These are phyloP conservation scores for Hippocampus comes DNA, from an alignment of 2,113 vertebrate species.

Conservation along the genomic window DNA sequence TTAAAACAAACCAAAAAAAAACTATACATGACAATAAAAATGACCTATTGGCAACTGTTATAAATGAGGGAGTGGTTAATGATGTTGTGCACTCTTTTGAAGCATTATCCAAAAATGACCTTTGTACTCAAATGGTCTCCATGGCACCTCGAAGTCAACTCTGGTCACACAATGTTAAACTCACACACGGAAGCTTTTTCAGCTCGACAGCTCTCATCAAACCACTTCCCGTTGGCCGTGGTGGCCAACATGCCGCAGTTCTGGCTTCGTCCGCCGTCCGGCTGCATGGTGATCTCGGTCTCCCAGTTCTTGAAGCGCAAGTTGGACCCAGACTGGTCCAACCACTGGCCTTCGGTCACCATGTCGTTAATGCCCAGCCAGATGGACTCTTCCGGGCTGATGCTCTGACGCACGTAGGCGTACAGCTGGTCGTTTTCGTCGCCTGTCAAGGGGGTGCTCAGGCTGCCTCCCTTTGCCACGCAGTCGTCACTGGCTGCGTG, in stretches of 20 bases:
- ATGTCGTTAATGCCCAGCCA: slow-evolving; percentile 95
- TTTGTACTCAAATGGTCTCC: not conserved
- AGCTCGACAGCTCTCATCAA: slow-evolving; percentile 83
- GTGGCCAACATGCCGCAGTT: slow-evolving; percentile 84
- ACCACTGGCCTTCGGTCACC: slow-evolving; percentile 79
- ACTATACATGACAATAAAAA: not conserved
- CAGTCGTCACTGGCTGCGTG: slow-evolving; percentile 88
- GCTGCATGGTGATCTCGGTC: slow-evolving; percentile 88
- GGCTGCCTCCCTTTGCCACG: slow-evolving; percentile 84
- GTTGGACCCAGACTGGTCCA: slow-evolving; percentile 76
- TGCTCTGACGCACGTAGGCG: slow-evolving; percentile 79
- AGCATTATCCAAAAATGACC: not conserved
- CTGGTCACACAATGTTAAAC: slow-evolving; percentile 85
- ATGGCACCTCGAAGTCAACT: not conserved
- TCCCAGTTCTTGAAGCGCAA: slow-evolving; percentile 92
- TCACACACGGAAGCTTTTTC: slow-evolving; percentile 88
- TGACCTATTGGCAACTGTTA: not conserved
- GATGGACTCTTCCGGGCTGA: slow-evolving; percentile 75
- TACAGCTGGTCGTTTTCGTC: slow-evolving; percentile 86
- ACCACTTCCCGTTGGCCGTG: slow-evolving; percentile 84
- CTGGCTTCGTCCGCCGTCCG: slow-evolving; percentile 81
- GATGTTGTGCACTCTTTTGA: not conserved
- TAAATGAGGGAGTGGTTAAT: not conserved
- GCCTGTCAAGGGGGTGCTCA: slow-evolving; percentile 75
- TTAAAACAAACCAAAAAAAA: too few relatives aligned